Percentiles rank a stretch among this genome's conserved stretches.
phyloP scores from a whole-genome alignment of 2,888 invertebrate genomes.

The Bruchidius siliquastri region DNA sequence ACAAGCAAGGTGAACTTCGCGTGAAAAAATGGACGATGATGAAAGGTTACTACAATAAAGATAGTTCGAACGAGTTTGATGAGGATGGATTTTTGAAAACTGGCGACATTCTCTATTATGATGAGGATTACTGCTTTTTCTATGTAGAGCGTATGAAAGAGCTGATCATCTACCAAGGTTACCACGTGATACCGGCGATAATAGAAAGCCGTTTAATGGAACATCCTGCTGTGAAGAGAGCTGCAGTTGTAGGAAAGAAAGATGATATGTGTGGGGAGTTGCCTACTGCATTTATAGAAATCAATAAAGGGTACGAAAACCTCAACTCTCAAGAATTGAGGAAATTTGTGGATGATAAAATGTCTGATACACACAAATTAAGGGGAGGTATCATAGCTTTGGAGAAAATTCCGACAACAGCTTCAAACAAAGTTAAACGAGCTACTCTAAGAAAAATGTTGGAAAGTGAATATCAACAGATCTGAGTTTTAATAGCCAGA shows the following conservation, averaged over 20 bases:
- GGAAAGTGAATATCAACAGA: too few species aligned
- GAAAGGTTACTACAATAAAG: constrained; percentile 50
- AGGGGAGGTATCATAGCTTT: constrained; percentile 37
- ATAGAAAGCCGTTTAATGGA: constrained; percentile 32
- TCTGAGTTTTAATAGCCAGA: too few species aligned
- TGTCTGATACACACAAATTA: constrained; percentile 35
- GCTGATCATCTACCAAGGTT: constrained; percentile 49
- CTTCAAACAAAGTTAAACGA: constrained; percentile 36
- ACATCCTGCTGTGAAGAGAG: constrained; percentile 35
- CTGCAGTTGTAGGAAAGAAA: constrained; percentile 34
- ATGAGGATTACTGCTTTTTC: constrained; percentile 49
- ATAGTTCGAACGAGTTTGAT: constrained; percentile 45
- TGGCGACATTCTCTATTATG: constrained; percentile 52
- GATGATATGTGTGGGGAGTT: constrained; percentile 37
- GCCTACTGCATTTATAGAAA: constrained; percentile 32
- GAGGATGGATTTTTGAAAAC: constrained; percentile 50
- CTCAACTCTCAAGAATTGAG: constrained; percentile 32
- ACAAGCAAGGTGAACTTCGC: constrained; percentile 52
- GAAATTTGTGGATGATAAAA: constrained; percentile 29
- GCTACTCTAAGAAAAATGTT: constrained; percentile 19
- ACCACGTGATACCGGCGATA: constrained; percentile 46
- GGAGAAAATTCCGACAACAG: constrained; percentile 34
- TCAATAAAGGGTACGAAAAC: constrained; percentile 16
- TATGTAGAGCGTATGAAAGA: constrained; percentile 52
- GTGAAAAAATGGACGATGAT: constrained; percentile 42